Percentiles rank a stretch among this genome's conserved stretches.
Evolutionary conservation across 2,113 vertebrate genomes (phyloP).

Genomic region (Oncorhynchus tshawytscha): DNA sequence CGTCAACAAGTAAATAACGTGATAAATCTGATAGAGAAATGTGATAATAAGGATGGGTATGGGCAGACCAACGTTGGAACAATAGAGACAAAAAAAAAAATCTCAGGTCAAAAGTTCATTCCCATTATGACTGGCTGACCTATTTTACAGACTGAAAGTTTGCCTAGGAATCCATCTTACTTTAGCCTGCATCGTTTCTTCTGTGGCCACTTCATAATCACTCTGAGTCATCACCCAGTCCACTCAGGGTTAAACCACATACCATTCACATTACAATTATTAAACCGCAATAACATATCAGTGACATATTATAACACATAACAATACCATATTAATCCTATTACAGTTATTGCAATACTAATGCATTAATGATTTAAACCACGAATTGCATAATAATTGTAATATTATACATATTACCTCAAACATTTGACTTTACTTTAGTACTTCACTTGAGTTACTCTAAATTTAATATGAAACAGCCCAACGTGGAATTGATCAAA

Average conservation of each 20-base stretch:
- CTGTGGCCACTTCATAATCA: conserved; percentile 36
- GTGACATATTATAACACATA: no score
- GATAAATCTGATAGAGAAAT: not conserved
- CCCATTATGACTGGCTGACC: conserved; percentile 69
- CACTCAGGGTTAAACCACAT: not conserved
- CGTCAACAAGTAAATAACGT: not conserved
- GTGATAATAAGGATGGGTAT: conserved; percentile 10
- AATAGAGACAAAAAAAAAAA: conserved; percentile 1
- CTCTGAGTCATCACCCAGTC: conserved; percentile 37
- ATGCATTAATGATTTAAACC: no score
- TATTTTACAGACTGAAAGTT: conserved; percentile 65
- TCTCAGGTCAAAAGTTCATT: conserved; percentile 71
- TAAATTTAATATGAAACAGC: not conserved
- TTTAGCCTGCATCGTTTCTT: conserved; percentile 12
- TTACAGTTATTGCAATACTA: not conserved
- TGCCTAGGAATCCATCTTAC: conserved; percentile 54
- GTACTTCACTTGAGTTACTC: no score
- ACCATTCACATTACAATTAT: not conserved
- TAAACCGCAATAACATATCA: not conserved
- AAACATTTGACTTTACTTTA: not conserved
- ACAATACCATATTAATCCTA: not conserved
- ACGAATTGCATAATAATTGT: not conserved
- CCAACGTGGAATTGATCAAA: not conserved
- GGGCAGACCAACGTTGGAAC: conserved; percentile 26
- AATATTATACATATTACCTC: not conserved